phyloP scores from a whole-genome alignment of 2,888 invertebrate genomes.

The Loripinus fragilis region DNA sequence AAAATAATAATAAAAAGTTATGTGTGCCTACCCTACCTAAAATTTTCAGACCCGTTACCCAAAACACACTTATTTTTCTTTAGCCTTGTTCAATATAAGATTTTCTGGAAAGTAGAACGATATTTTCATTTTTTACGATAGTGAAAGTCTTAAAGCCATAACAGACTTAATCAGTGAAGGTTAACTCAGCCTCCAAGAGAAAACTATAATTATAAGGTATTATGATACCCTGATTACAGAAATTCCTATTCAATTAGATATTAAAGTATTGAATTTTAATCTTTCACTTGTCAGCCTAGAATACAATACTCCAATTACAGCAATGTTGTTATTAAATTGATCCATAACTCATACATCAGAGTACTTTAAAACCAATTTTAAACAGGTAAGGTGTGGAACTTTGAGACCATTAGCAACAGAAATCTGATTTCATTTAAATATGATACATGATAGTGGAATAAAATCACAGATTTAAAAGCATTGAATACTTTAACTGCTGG shows the following conservation, averaged over 20 bases:
- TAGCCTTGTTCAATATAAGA: too few relatives aligned
- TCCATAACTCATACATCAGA: slow-evolving; percentile 15
- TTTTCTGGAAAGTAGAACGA: too few relatives aligned
- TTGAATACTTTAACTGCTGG: too few relatives aligned
- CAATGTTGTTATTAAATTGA: slow-evolving; percentile 14
- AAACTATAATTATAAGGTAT: slow-evolving; percentile 10
- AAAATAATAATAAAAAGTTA: too few relatives aligned
- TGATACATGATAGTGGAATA: not conserved
- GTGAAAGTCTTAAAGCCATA: not conserved
- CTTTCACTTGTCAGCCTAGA: not conserved
- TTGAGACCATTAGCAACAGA: slow-evolving; percentile 15
- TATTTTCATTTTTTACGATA: too few relatives aligned
- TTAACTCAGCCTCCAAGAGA: slow-evolving; percentile 5
- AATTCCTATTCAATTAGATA: slow-evolving; percentile 9
- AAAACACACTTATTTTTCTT: too few relatives aligned
- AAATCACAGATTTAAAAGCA: slow-evolving; percentile 13
- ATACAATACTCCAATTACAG: slow-evolving; percentile 21
- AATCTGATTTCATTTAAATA: slow-evolving; percentile 19
- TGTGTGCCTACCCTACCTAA: too few relatives aligned
- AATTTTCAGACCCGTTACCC: too few relatives aligned
- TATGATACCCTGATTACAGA: slow-evolving; percentile 10
- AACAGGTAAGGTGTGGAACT: slow-evolving; percentile 20
- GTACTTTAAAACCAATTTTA: slow-evolving; percentile 10
- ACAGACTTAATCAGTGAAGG: not conserved
- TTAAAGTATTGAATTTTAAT: slow-evolving; percentile 21